Evolutionary conservation across 2,113 vertebrate genomes (phyloP).

Genomic region (Cynocephalus volans): DNA sequence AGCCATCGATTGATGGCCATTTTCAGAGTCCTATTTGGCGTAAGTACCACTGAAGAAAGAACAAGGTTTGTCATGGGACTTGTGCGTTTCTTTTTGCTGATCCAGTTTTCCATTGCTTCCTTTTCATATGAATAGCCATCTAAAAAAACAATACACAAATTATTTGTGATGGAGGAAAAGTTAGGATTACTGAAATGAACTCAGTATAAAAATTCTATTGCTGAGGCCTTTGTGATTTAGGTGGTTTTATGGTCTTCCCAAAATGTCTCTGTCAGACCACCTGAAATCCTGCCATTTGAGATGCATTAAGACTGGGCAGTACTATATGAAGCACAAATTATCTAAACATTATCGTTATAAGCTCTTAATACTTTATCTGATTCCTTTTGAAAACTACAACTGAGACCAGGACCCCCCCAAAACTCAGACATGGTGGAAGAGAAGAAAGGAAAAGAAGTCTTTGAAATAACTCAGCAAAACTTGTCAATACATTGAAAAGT

Average conservation of each 20-base stretch:
- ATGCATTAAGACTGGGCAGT: background rate
- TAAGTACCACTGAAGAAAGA: conserved; percentile 92
- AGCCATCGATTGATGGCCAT: conserved; percentile 97
- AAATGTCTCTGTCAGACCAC: background rate
- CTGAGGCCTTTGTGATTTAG: background rate
- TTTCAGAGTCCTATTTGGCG: conserved; percentile 96
- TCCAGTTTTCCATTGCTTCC: conserved; percentile 96
- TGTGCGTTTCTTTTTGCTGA: conserved; percentile 93
- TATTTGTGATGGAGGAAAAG: background rate
- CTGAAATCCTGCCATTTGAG: background rate
- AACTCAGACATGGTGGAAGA: background rate
- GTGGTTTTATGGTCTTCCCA: background rate
- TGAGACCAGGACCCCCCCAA: background rate
- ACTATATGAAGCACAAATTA: background rate
- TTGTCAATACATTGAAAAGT: background rate
- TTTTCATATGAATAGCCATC: conserved; percentile 98
- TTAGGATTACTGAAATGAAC: background rate
- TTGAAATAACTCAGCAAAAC: background rate
- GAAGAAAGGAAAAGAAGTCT: background rate
- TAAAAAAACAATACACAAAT: conserved; percentile 83
- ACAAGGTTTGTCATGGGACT: conserved; percentile 99
- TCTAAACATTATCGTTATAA: background rate
- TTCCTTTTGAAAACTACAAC: background rate
- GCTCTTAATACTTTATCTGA: background rate
- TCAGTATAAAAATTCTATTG: background rate